A percentile compares a stretch with the other conserved stretches of the same genome.
Conservation (phyloP, 2,888 invertebrate genomes). For the Leptinotarsa juncta region DNA sequence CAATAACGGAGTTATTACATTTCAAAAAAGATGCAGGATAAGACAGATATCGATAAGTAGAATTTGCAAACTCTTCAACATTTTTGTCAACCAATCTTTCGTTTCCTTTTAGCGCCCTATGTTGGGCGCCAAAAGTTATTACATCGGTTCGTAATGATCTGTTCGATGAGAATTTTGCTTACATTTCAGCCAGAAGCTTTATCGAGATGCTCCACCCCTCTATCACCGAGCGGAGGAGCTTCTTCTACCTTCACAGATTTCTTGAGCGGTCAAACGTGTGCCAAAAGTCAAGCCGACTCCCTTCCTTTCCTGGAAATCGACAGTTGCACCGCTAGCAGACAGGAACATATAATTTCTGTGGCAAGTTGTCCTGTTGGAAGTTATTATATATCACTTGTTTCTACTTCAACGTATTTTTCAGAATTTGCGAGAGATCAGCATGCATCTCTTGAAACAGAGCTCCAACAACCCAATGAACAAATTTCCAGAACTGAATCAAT, state of each 20-base stretch:
- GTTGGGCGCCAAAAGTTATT: slow-evolving; percentile 4
- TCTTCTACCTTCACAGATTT: slow-evolving; percentile 65
- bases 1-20: too few species aligned
- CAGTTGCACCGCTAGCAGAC: slow-evolving; percentile 87
- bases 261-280: slow-evolving; percentile 66
- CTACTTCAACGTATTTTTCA: slow-evolving; percentile 56
- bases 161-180: neutral
- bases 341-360: slow-evolving; percentile 89
- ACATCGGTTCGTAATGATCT: too few species aligned
- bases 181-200: slow-evolving; percentile 79
- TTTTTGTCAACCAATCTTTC: too few species aligned
- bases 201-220: slow-evolving; percentile 85
- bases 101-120: neutral
- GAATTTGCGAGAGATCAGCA: slow-evolving; percentile 88
- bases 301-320: slow-evolving; percentile 86
- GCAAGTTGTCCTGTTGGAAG: slow-evolving; percentile 64
- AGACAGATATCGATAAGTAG: too few species aligned
- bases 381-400: too few species aligned
- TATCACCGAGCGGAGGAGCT: slow-evolving; percentile 77
- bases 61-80: too few species aligned
- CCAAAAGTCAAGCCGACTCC: slow-evolving; percentile 67
- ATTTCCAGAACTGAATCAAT: slow-evolving; percentile 68
- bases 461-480: slow-evolving; percentile 66
- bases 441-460: slow-evolving; percentile 81
- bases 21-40: too few species aligned